Evolutionary conservation across 1,140 invertebrate species (phyloP).

Genomic region (Phortica variegata): DNA sequence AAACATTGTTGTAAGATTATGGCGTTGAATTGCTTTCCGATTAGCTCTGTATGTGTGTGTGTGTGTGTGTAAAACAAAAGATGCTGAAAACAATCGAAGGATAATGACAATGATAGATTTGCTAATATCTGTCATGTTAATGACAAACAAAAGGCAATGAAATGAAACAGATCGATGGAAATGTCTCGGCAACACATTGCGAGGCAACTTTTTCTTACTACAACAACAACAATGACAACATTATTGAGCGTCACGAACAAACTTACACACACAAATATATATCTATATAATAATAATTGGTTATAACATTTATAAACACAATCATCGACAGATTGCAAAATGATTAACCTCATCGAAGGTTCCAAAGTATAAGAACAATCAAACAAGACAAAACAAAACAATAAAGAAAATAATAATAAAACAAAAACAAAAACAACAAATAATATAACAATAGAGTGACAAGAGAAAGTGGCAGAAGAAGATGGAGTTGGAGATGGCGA

Average conservation of each 20-base stretch:
- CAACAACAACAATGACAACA: conserved; percentile 13
- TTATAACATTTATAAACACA: conserved; percentile 55
- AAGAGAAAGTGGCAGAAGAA: no score
- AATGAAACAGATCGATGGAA: conserved; percentile 3
- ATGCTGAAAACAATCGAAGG: conserved; percentile 44
- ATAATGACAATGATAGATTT: conserved; percentile 58
- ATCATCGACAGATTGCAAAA: conserved; percentile 56
- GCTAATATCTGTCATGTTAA: conserved; percentile 57
- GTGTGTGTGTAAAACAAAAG: conserved; percentile 5
- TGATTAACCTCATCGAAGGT: conserved; percentile 33
- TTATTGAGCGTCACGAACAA: no score
- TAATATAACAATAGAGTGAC: no score
- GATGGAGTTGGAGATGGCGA: no score
- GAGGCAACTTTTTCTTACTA: not conserved
- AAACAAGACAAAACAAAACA: not conserved
- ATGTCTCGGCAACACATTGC: no score
- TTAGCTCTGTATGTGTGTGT: not conserved
- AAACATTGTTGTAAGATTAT: no score
- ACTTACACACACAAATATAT: no score
- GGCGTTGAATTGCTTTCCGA: no score
- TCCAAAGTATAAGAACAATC: no score
- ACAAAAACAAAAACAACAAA: not conserved
- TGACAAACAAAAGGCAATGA: conserved; percentile 34
- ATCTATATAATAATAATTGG: conserved; percentile 39
- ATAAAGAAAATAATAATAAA: not conserved